phyloP scores from a whole-genome alignment of 2,797 vertebrate species.

The Arctocebus calabarensis region DNA sequence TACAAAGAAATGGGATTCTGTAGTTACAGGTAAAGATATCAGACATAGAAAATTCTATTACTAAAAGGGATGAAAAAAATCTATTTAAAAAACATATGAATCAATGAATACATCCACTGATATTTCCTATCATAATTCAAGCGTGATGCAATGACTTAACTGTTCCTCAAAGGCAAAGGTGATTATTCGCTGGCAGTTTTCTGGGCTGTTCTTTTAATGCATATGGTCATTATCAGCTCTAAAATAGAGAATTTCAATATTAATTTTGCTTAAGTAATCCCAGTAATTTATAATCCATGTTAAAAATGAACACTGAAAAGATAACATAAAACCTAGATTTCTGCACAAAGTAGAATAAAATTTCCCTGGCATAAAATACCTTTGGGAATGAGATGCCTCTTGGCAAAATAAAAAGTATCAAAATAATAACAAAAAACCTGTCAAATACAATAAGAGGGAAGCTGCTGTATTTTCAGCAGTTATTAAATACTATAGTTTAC shows the following conservation, averaged over 20 bases:
- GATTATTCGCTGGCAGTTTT: conserved; percentile 34
- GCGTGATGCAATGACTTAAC: background rate
- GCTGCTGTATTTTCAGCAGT: conserved; percentile 8
- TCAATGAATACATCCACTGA: background rate
- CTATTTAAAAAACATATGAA: background rate
- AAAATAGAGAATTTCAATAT: conserved; percentile 31
- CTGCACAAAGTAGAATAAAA: conserved; percentile 51
- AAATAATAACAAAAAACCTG: conserved; percentile 66
- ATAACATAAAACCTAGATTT: conserved; percentile 29
- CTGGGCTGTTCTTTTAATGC: background rate
- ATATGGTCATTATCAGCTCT: conserved; percentile 10
- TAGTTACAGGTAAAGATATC: background rate
- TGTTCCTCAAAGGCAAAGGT: conserved; percentile 33
- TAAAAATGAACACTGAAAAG: conserved; percentile 37
- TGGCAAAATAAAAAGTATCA: conserved; percentile 65
- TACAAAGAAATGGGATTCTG: background rate
- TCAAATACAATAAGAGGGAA: conserved; percentile 58
- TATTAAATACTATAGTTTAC: conserved; percentile 66
- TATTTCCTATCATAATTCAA: conserved; percentile 7
- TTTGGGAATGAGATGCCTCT: conserved; percentile 47
- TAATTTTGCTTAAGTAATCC: conserved; percentile 51
- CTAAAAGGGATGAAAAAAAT: background rate
- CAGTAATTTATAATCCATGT: conserved; percentile 46
- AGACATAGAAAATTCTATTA: background rate
- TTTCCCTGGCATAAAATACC: conserved; percentile 31